Percentiles rank a stretch among this genome's conserved stretches.
Evolutionary conservation across 2,113 vertebrate genomes (phyloP).

Genomic region (Cyanoderma ruficeps): DNA sequence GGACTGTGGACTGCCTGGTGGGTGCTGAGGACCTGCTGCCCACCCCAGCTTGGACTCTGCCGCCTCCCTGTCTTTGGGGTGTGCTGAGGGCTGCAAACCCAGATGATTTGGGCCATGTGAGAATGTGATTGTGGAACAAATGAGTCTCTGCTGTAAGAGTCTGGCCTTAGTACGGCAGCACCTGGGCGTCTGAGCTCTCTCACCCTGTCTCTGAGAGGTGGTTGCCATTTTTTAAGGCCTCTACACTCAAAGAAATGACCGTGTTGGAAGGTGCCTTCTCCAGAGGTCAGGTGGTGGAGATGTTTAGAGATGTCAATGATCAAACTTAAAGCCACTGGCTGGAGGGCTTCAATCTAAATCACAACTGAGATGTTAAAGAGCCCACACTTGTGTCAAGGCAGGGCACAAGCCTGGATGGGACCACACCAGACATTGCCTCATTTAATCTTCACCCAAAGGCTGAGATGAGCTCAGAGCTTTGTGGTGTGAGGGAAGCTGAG

Average conservation of each 20-base stretch:
- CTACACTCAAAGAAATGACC: background rate
- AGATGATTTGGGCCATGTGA: background rate
- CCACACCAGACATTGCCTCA: background rate
- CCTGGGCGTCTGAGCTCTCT: background rate
- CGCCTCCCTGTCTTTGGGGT: background rate
- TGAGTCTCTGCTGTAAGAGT: background rate
- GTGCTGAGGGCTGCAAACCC: background rate
- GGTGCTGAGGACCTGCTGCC: background rate
- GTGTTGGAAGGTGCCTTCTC: background rate
- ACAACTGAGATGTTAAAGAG: background rate
- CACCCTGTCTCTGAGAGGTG: background rate
- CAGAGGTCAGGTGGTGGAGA: background rate
- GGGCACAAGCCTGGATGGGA: background rate
- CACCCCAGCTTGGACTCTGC: background rate
- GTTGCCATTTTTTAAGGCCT: background rate
- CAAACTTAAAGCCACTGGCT: background rate
- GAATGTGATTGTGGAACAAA: background rate
- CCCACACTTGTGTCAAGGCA: background rate
- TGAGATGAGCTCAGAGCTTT: background rate
- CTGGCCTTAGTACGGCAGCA: background rate
- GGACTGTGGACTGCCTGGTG: background rate
- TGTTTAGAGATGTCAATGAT: background rate
- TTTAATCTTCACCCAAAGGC: background rate
- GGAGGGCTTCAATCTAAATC: background rate
- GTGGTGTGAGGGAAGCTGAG: background rate